These are phyloP conservation scores for Knipowitschia caucasica DNA, from an alignment of 2,797 vertebrate genomes.

Conservation along the genomic window DNA sequence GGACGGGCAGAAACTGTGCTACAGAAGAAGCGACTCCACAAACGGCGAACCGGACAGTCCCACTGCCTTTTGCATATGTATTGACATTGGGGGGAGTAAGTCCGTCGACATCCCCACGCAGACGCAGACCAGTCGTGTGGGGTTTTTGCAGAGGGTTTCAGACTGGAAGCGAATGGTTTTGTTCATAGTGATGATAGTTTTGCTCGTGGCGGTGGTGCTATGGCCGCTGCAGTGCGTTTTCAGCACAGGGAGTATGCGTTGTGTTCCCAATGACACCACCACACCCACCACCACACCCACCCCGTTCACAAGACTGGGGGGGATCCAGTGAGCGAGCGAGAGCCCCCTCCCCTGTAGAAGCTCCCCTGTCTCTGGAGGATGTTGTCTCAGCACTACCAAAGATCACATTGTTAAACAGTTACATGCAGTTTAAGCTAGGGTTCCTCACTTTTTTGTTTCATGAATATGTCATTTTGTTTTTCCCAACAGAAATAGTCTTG, in stretches of 20 bases:
- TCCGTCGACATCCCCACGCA: slow-evolving; percentile 13
- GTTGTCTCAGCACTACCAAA: too few species aligned
- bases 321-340: not conserved
- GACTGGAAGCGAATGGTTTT: slow-evolving; percentile 87
- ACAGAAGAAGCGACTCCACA: slow-evolving; percentile 56
- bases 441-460: too few species aligned
- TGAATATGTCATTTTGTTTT: too few species aligned
- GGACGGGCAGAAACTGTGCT: slow-evolving; percentile 89
- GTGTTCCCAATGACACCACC: slow-evolving; percentile 24
- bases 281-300: not conserved
- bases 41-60: slow-evolving; percentile 12
- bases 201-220: slow-evolving; percentile 82
- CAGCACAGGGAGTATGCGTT: slow-evolving; percentile 84
- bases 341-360: not conserved
- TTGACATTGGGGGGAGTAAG: slow-evolving; percentile 86
- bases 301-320: not conserved
- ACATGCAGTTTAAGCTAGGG: too few species aligned
- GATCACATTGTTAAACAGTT: too few species aligned
- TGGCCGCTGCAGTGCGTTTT: slow-evolving; percentile 92
- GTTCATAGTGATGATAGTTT: slow-evolving; percentile 77
- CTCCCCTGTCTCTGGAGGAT: not conserved
- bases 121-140: not conserved
- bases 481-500: too few species aligned
- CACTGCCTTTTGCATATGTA: slow-evolving; percentile 75
- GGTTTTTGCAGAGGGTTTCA: slow-evolving; percentile 58